These are phyloP conservation scores for Thereva nobilitata DNA, from an alignment of 2,888 invertebrate species.

Conservation along the genomic window DNA sequence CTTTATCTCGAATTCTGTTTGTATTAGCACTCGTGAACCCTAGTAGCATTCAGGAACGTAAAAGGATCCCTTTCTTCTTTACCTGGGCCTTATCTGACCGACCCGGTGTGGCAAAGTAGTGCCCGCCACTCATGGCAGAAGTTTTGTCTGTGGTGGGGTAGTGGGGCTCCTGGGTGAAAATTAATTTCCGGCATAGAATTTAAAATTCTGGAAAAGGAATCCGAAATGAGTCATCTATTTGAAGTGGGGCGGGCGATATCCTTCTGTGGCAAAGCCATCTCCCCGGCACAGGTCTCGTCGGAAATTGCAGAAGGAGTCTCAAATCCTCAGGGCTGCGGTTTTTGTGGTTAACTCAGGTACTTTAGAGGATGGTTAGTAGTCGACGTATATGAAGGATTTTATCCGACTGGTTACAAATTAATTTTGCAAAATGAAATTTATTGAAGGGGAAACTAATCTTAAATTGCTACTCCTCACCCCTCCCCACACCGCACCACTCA, in stretches of 20 bases:
- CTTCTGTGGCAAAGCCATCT: conserved; percentile 4
- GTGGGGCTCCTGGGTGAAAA: conserved; percentile 28
- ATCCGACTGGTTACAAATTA: conserved; percentile 20
- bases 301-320: conserved; percentile 8
- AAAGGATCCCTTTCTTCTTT: conserved; percentile 20
- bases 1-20: conserved; percentile 25
- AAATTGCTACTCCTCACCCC: conserved; percentile 19
- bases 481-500: neutral
- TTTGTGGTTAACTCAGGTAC: too few species aligned
- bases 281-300: too few species aligned
- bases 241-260: conserved; percentile 17
- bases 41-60: neutral
- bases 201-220: conserved; percentile 40
- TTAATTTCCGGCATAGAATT: conserved; percentile 42
- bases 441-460: conserved; percentile 23
- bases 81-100: conserved; percentile 27
- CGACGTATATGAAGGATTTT: conserved; percentile 1
- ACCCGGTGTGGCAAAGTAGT: neutral
- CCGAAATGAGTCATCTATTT: conserved; percentile 38
- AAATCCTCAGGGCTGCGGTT: conserved; percentile 4
- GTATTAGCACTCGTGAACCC: conserved; percentile 17
- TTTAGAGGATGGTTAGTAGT: neutral
- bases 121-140: too few species aligned
- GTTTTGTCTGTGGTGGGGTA: neutral
- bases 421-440: conserved; percentile 15